phyloP scores from a whole-genome alignment of 2,797 vertebrate genomes.

The Parotocinclus haroldoi region DNA sequence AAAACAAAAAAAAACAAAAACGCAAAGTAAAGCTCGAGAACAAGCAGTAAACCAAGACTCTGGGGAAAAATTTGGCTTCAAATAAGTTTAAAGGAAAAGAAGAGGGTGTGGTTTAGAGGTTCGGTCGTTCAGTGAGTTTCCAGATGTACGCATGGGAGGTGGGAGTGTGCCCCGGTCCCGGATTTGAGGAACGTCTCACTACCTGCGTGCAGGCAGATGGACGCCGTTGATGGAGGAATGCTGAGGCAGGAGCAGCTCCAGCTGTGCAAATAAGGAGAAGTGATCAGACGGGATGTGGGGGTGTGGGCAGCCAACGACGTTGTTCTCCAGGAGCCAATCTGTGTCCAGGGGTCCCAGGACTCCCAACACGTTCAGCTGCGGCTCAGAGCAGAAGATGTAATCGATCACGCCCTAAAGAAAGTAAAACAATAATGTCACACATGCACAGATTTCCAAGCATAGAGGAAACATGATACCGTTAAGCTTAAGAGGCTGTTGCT shows the following conservation, averaged over 20 bases:
- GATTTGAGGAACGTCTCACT: conserved; percentile 71
- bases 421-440: neutral
- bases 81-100: conserved; percentile 58
- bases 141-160: conserved; percentile 34
- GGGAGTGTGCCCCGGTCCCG: conserved; percentile 55
- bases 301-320: conserved; percentile 93
- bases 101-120: conserved; percentile 42
- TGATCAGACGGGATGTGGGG: conserved; percentile 97
- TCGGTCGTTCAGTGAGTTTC: conserved; percentile 40
- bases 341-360: conserved; percentile 94
- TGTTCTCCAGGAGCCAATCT: conserved; percentile 95
- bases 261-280: conserved; percentile 97
- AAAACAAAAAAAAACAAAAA: conserved; percentile 16
- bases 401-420: conserved; percentile 90
- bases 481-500: too few species aligned
- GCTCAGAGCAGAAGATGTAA: conserved; percentile 98
- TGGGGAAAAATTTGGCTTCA: conserved; percentile 32
- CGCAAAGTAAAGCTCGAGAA: conserved; percentile 14
- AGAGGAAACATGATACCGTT: too few species aligned
- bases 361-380: conserved; percentile 92
- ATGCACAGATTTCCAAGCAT: too few species aligned
- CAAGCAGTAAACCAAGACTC: conserved; percentile 15
- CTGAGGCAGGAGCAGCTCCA: conserved; percentile 94
- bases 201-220: conserved; percentile 94
- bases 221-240: conserved; percentile 89